phyloP scores from a whole-genome alignment of 2,113 vertebrate genomes.

The Leucopsar rothschildi region DNA sequence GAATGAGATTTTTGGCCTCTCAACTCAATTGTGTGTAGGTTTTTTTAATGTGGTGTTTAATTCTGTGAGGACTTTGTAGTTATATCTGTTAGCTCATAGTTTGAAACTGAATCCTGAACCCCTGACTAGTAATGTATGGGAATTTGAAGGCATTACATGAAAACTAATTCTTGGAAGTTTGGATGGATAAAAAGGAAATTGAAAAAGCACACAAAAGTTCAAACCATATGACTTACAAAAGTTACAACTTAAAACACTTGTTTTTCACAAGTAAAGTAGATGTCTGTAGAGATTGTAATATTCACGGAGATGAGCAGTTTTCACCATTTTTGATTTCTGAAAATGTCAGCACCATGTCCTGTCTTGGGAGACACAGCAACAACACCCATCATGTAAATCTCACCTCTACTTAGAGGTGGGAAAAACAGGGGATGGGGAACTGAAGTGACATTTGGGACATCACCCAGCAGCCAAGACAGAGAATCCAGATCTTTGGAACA shows the following conservation, averaged over 20 bases:
- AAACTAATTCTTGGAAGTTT: not conserved
- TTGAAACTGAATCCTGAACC: not conserved
- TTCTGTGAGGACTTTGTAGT: not conserved
- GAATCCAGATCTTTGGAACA: not conserved
- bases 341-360: not conserved
- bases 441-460: not conserved
- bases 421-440: not conserved
- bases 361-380: not conserved
- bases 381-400: not conserved
- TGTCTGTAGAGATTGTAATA: not conserved
- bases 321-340: not conserved
- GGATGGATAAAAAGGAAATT: not conserved
- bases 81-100: not conserved
- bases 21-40: not conserved
- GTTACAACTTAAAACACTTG: not conserved
- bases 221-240: not conserved
- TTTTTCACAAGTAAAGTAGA: not conserved
- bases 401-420: not conserved
- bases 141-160: not conserved
- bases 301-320: not conserved
- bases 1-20: conserved; percentile 3
- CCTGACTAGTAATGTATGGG: not conserved
- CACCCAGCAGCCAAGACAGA: not conserved
- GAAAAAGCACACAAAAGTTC: not conserved
- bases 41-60: conserved; percentile 4